Conservation (phyloP, 2,888 invertebrate species). For the Harmothoe impar region DNA sequence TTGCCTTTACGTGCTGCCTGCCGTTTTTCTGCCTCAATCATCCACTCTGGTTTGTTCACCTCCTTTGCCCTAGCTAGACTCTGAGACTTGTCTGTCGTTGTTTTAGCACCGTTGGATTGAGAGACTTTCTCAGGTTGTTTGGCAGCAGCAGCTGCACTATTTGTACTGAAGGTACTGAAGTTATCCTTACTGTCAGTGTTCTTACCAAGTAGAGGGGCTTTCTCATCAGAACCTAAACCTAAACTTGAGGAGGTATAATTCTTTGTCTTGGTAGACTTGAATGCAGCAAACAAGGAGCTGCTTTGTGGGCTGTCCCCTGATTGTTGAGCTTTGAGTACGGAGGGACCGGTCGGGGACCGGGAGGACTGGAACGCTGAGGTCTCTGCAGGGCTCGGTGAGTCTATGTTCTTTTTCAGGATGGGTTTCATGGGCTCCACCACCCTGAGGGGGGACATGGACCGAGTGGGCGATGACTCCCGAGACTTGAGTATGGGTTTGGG, state of each 20-base stretch:
- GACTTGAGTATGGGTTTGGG: conserved; percentile 37
- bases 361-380: not conserved
- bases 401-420: conserved; percentile 16
- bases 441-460: not conserved
- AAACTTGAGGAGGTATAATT: conserved; percentile 21
- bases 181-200: not conserved
- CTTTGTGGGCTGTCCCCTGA: not conserved
- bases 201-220: not conserved
- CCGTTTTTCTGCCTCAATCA: conserved; percentile 77
- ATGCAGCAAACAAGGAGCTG: not conserved
- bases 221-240: not conserved
- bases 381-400: not conserved
- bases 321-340: not conserved
- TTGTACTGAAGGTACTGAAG: not conserved
- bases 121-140: not conserved
- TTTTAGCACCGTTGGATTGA: conserved; percentile 48
- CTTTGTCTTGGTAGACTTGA: not conserved
- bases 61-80: not conserved
- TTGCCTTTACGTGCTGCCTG: conserved; percentile 71
- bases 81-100: not conserved
- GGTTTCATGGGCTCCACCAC: conserved; percentile 14
- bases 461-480: conserved; percentile 43
- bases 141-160: no score
- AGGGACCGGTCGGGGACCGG: not conserved
- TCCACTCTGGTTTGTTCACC: conserved; percentile 72